These are phyloP conservation scores for Osmerus eperlanus DNA, from an alignment of 2,113 vertebrate genomes.

Conservation along the genomic window DNA sequence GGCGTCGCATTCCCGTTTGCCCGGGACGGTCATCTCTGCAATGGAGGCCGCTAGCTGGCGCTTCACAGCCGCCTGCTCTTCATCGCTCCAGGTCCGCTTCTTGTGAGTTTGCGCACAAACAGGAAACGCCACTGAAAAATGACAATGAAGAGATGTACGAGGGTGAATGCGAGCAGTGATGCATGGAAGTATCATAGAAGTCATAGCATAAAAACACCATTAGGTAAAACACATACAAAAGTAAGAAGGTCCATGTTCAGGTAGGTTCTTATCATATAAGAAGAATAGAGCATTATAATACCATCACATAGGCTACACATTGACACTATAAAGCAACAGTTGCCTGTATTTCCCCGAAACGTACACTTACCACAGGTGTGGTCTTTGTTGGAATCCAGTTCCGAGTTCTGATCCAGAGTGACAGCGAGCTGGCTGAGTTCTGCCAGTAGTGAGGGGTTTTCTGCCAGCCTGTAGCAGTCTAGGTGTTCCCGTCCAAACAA, in stretches of 20 bases:
- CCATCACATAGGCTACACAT: no score
- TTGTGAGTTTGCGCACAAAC: constrained; percentile 24
- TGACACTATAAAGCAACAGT: background rate
- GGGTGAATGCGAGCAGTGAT: background rate
- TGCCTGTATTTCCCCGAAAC: background rate
- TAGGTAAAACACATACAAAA: background rate
- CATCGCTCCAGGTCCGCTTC: constrained; percentile 62
- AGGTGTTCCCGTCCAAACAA: constrained; percentile 39
- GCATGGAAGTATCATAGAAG: background rate
- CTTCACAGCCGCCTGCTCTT: constrained; percentile 64
- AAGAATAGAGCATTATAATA: no score
- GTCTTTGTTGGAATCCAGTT: constrained; percentile 18
- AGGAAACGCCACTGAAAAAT: constrained; percentile 37
- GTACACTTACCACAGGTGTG: constrained; percentile 44
- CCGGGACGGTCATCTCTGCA: constrained; percentile 60
- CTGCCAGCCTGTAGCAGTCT: constrained; percentile 49
- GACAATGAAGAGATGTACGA: background rate
- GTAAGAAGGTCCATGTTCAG: no score
- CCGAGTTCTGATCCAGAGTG: constrained; percentile 47
- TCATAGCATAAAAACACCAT: background rate
- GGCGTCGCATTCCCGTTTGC: constrained; percentile 67
- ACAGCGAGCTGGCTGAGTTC: constrained; percentile 60
- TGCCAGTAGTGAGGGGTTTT: constrained; percentile 50
- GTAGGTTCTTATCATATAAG: no score
- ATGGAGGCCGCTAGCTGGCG: constrained; percentile 56